A percentile compares a stretch with the other conserved stretches of the same genome.
phyloP scores from a whole-genome alignment of 2,113 vertebrate genomes.

The Platycercus adscitus region DNA sequence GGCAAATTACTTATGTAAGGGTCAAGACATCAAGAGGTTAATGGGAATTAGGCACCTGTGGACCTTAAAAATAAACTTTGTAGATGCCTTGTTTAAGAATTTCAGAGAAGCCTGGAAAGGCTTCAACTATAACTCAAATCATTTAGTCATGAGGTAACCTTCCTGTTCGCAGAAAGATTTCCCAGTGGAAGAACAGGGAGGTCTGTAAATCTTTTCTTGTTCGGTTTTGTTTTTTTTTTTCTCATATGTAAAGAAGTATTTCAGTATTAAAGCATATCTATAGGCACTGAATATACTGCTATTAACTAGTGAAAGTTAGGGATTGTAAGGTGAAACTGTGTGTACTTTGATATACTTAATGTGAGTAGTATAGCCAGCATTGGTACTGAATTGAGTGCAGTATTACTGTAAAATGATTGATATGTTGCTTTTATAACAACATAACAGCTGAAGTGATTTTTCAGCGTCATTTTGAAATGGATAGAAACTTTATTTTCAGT shows the following conservation, averaged over 20 bases:
- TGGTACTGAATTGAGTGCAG: background rate
- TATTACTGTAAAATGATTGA: constrained; percentile 33
- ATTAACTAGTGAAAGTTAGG: background rate
- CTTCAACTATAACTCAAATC: background rate
- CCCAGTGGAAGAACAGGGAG: background rate
- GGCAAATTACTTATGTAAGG: background rate
- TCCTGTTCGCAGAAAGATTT: background rate
- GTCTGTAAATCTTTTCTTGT: background rate
- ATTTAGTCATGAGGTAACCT: background rate
- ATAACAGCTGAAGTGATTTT: constrained; percentile 41
- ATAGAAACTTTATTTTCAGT: constrained; percentile 34
- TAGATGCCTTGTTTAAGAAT: background rate
- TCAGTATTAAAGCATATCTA: background rate
- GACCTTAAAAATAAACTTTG: background rate
- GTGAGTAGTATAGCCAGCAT: background rate
- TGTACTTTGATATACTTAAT: background rate
- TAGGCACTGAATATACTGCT: background rate
- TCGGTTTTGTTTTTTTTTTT: background rate
- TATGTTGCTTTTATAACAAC: constrained; percentile 16
- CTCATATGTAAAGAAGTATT: background rate
- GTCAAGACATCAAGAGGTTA: background rate
- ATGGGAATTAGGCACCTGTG: background rate
- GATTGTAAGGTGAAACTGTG: background rate
- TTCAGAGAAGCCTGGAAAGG: background rate
- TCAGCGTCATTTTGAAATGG: constrained; percentile 31